phyloP scores from a whole-genome alignment of 2,797 vertebrate species.

The Australoheros facetus region DNA sequence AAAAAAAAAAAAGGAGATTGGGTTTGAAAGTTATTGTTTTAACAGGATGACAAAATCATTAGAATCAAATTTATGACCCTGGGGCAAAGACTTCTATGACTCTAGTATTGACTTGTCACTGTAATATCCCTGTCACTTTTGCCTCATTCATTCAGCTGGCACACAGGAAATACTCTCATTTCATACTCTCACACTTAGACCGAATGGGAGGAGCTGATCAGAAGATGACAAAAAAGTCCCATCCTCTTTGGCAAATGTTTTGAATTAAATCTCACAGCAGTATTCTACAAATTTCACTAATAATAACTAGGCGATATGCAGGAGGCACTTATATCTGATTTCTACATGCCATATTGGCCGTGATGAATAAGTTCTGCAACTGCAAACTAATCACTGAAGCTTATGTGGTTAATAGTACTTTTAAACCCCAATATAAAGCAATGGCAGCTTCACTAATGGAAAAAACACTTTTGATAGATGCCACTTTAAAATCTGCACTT shows the following conservation, averaged over 20 bases:
- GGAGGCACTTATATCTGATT: conserved; percentile 4
- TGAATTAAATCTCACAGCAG: conserved; percentile 34
- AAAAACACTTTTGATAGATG: conserved; percentile 6
- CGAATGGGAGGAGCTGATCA: conserved; percentile 48
- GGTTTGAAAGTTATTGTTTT: conserved; percentile 83
- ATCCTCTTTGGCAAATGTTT: conserved; percentile 27
- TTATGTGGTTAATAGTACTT: not conserved
- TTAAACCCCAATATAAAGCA: not conserved
- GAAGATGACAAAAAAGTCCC: conserved; percentile 23
- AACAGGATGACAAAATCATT: conserved; percentile 90
- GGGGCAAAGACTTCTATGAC: conserved; percentile 75
- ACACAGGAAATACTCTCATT: conserved; percentile 68
- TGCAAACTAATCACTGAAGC: not conserved
- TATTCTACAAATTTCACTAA: conserved; percentile 25
- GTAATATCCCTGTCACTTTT: conserved; percentile 71
- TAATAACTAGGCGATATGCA: not conserved
- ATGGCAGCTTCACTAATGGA: not conserved
- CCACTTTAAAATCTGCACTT: not conserved
- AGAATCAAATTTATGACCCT: conserved; percentile 87
- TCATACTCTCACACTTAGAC: conserved; percentile 43
- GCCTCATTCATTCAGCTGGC: conserved; percentile 64
- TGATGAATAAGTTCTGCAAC: not conserved
- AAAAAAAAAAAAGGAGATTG: conserved; percentile 67
- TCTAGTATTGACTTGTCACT: conserved; percentile 64
- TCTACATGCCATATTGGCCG: not conserved